Base-by-base conservation (phyloP, 2,888 invertebrate genomes). In the Eledona agricola region DNA sequence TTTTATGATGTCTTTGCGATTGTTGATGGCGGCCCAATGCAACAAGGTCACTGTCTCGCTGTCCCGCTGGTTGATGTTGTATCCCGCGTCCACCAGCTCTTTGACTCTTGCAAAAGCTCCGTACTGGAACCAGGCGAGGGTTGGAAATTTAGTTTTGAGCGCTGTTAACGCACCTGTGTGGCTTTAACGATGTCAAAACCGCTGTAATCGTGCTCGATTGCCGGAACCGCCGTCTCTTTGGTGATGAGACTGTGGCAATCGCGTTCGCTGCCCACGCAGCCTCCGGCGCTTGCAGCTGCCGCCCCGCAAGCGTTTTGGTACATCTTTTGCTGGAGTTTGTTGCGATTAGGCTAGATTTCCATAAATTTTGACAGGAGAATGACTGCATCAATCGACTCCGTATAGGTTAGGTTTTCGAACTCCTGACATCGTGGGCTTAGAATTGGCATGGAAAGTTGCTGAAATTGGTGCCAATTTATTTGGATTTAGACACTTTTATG, bases 11-110 rank as follows among this genome's bases (percentile, higher is more conserved):
- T 97, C 95, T 61, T 87, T 84, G 47, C 97, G 83, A 80, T 98
- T 98, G 78, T 99, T 99, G 71, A 99, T 99, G 9, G 98, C 91
- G 20, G 98, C 98, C 99, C 99, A 99, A 76, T 99, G 99, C n/a
- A 99, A 80, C 37, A 99, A 79, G 1, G 96, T 96, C 45, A 99
- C 97, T 34, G 95, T 96, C 77, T 99, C 98, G 60, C 84, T 83
- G 76, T 99, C 98, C 29, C 94, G 89, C 72, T 91, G 88, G 77
- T 97, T 97, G 6, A 97, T 94, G 79, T 96, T 92, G 79, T 89
- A 90, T 1, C 97, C 97, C 22, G 87, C 87, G 69, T 97, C 96
- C 2, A 98, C 83, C 16, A 98, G 80, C 75, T 96, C 92, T 62
- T 90, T 82, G 71, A 88, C 85, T 77, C 89, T 81, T 70, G 85